Conservation (phyloP, 2,888 invertebrate species). For the Drosophila prolongata region DNA sequence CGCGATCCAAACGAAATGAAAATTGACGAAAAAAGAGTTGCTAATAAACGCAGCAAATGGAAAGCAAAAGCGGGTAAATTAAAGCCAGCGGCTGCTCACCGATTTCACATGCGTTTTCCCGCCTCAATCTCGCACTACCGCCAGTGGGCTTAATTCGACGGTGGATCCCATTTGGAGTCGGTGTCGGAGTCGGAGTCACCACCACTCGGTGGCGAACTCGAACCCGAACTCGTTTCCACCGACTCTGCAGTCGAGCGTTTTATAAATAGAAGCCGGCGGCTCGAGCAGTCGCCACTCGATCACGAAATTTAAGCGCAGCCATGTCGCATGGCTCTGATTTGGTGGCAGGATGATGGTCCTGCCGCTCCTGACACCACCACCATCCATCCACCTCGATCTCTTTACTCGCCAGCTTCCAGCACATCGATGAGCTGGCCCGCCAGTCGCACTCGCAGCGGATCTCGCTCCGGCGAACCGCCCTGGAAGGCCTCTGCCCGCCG, state of each 20-base stretch:
- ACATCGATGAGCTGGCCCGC: slow-evolving; percentile 81
- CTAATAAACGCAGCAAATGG: slow-evolving; percentile 66
- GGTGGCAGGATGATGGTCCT: slow-evolving; percentile 27
- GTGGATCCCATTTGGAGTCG: slow-evolving; percentile 58
- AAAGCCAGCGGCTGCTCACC: slow-evolving; percentile 41
- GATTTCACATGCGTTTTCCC: slow-evolving; percentile 66
- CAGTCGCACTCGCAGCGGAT: slow-evolving; percentile 83
- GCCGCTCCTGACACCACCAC: slow-evolving; percentile 20
- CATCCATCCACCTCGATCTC: slow-evolving; percentile 1
- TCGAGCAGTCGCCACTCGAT: slow-evolving; percentile 71
- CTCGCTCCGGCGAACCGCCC: slow-evolving; percentile 82
- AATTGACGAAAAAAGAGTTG: slow-evolving; percentile 38
- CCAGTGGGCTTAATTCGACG: slow-evolving; percentile 52
- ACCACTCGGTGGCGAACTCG: slow-evolving; percentile 55
- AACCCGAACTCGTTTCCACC: slow-evolving; percentile 40
- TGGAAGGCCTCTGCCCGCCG: slow-evolving; percentile 87
- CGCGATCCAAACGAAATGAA: slow-evolving; percentile 21
- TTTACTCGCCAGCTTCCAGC: slow-evolving; percentile 78
- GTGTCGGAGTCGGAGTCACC: too few species aligned
- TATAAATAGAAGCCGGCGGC: slow-evolving; percentile 80
- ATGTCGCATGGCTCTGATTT: slow-evolving; percentile 41
- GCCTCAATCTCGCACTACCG: slow-evolving; percentile 42
- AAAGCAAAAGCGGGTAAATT: slow-evolving; percentile 61
- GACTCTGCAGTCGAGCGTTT: slow-evolving; percentile 57
- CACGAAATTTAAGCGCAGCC: slow-evolving; percentile 62